Evolutionary conservation across 2,888 invertebrate genomes (phyloP), one percentile per base, ranked within the genome.

Genomic region (Orthosia cruda): DNA sequence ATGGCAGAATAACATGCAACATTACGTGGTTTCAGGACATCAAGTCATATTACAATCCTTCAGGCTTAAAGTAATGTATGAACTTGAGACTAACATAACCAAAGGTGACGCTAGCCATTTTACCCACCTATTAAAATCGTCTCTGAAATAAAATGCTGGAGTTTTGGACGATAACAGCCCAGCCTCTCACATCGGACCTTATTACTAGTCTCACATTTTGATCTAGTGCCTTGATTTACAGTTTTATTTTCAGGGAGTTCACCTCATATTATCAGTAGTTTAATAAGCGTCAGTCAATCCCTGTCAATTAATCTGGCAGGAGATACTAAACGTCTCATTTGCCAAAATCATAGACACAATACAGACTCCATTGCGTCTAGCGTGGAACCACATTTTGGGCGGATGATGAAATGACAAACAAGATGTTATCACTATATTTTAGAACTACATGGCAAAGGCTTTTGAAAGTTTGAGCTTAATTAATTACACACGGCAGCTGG

Each of bases 161-260:
- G 20, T 20, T 26, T 20, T 61, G 18, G 54, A 40, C 40, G 15
- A 26, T 61, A 71, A 65, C n/a, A 55, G 71, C 45, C 9, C 1
- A 3, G n/a, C 13, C n/a, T 61, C 58, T 54, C 59, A 49, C 26
- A 50, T 26, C 47, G 4, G 12, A 50, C 26, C 55, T 71, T 54
- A 65, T 55, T 50, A 61, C 45, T 54, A 26, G 49, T 20, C 9
- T 3, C 26, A 49, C 18, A 40, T 45, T 54, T 59, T 64, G 47
- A 71, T 49, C 26, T 77, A 71, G 40, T 45, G 57, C 26, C 20
- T 47, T 50, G 26, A 75, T 49, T 45, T 75, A 61, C 47, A 49
- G 50, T 74, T 45, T 74, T 66, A 66, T 66, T 74, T 74, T 66
- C 12, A 47, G 4, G 58, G 9, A 4, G n/a, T n/a, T 23, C 9